Conservation (phyloP, 2,888 invertebrate species). For the Strigamia transsilvanica region DNA sequence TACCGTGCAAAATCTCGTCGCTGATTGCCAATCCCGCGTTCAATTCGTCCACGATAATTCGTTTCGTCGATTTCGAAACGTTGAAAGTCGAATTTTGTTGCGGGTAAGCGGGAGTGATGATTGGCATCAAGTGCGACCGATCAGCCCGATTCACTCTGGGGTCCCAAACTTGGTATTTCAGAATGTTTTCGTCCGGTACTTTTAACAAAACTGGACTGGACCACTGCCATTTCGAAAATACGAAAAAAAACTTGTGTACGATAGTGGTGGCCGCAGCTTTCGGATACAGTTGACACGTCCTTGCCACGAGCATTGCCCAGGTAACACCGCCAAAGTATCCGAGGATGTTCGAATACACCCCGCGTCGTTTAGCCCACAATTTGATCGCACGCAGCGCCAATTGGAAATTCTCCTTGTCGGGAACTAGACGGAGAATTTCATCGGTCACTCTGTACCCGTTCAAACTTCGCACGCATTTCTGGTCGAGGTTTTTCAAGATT, state of each 20-base stretch:
- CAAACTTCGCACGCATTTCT: constrained; percentile 93
- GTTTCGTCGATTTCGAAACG: constrained; percentile 90
- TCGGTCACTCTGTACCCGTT: constrained; percentile 99
- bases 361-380: constrained; percentile 96
- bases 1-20: constrained; percentile 84
- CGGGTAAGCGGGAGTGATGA: constrained; percentile 99
- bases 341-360: constrained; percentile 97
- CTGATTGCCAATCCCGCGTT: constrained; percentile 73
- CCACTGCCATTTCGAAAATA: constrained; percentile 98
- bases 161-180: constrained; percentile 96
- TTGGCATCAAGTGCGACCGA: constrained; percentile 98
- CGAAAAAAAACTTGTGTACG: constrained; percentile 97
- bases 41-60: constrained; percentile 93
- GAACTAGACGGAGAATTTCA: constrained; percentile 94
- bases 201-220: constrained; percentile 96
- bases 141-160: constrained; percentile 90
- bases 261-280: constrained; percentile 94
- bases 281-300: constrained; percentile 98
- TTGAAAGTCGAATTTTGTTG: constrained; percentile 99
- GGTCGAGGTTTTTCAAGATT: constrained; percentile 91
- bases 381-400: constrained; percentile 94
- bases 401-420: constrained; percentile 92
- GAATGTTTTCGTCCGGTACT: constrained; percentile 84
- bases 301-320: constrained; percentile 99
- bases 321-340: constrained; percentile 98